Evolutionary conservation across 2,797 vertebrate species (phyloP), one percentile per base, ranked within the genome.

Genomic region (Adrianichthys oophorus): DNA sequence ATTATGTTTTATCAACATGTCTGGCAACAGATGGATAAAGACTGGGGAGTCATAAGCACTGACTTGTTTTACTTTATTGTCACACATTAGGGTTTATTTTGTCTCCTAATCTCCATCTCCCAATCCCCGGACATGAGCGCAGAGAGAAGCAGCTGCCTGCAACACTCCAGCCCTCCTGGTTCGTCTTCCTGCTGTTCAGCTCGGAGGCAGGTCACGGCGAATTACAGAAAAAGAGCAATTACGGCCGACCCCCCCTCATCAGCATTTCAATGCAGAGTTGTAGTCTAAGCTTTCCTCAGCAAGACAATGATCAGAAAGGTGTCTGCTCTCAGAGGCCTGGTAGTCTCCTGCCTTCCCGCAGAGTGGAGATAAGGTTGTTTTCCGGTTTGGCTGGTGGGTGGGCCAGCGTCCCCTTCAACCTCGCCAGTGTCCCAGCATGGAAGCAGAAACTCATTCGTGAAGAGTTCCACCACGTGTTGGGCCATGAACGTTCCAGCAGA

Each of bases 1-100:
- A 88, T 88, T 88, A 86, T 82, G 85, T 82, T 84, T 85, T 85
- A 82, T 84, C 82, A 84, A 84, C 86, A 82, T 75, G 15, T 74
- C 85, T 86, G 84, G 85, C 82, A 84, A 76, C 83, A 83, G 84
- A 85, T 78, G 71, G 84, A 76, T 77, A 61, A 68, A 82, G 80
- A 83, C 75, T 72, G 80, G 70, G 75, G 82, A 83, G 83, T 85
- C 83, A 80, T 79, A 79, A 77, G 74, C 66, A 21, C 56, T 8
- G 80, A 48, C 68, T 83, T 48, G 13, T 82, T 87, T 75, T 74
- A 80, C 84, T 78, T 84, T 74, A 82, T 80, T 79, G 85, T 79
- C 78, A 45, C 58, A 80, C 75, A 69, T 79, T 76, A 78, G 29
- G 24, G 79, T 56, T 24, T 62, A 80, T 85, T 82, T 79, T 76